Base-by-base conservation (phyloP, 1,140 invertebrate species). In the Diploscapter pachys region DNA sequence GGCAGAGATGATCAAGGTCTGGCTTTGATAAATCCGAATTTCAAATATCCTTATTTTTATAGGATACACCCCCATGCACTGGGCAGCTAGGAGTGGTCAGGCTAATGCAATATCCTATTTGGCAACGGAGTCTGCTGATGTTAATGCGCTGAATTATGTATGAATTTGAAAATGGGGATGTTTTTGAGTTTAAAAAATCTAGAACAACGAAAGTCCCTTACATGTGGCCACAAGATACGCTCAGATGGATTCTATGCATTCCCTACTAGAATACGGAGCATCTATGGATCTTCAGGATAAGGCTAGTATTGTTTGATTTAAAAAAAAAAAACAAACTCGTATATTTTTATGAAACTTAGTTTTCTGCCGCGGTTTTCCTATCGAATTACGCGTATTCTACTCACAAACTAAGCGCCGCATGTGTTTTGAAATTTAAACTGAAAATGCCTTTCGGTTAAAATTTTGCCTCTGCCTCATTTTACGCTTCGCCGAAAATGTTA, bases 71-170 rank as follows among this genome's bases (percentile, higher is more conserved):
- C 87, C 89, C 3, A 81, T 90, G 2, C 89, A 89, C 80, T 90
- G 89, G 89, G 90, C 90, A 54, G 89, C 89, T 8, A 80, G 90
- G 69, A 88, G 90, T 81, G 89, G 89, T 54, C 89, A 90, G 75
- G 76, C 84, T 3, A 84, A 88, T 13, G 86, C 89, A 59, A 86
- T 90, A 51, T 81, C 83, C 53, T 87, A 87, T 79, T 83, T 90
- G 62, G 85, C 87, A 63, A 86, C 87, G 67, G 86, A 88, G 73
- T 88, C 88, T 62, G 80, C 89, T 13, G 86, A 89, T 76, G 82
- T 85, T 77, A 90, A 90, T 79, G 89, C 89, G 82, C 88, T 90
- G 72, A 83, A 78, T 66, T 75, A 31, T 31, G 31, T 31, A 31
- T 31, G 31, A 31, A 31, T 31, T 31, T 59, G 57, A 59, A 59